phyloP scores from a whole-genome alignment of 2,888 invertebrate genomes.

The Leucoma salicis region DNA sequence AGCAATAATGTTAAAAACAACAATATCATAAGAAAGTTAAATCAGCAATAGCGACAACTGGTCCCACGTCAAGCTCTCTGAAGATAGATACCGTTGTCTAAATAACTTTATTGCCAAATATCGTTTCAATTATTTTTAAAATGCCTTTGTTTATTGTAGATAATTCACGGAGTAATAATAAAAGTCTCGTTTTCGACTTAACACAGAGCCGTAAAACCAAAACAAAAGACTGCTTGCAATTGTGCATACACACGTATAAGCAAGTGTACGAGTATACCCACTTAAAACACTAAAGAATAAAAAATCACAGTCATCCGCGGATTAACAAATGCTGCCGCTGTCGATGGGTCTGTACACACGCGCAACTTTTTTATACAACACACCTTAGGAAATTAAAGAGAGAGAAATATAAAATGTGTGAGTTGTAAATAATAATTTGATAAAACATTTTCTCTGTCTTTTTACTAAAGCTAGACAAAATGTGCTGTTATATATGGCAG shows the following conservation, averaged over 20 bases:
- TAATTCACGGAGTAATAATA: slow-evolving; percentile 18
- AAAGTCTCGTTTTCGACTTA: slow-evolving; percentile 19
- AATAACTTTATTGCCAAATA: slow-evolving; percentile 29
- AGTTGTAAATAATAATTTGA: too few species aligned
- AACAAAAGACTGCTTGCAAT: slow-evolving; percentile 23
- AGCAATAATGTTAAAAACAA: slow-evolving; percentile 38
- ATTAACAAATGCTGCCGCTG: slow-evolving; percentile 54
- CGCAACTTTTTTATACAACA: slow-evolving; percentile 12
- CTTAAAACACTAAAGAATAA: slow-evolving; percentile 40
- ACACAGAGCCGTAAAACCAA: slow-evolving; percentile 22
- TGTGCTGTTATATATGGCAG: too few species aligned
- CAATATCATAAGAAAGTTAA: slow-evolving; percentile 37
- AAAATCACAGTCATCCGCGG: slow-evolving; percentile 46
- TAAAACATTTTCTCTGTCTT: too few species aligned
- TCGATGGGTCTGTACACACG: slow-evolving; percentile 37
- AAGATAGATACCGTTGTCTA: slow-evolving; percentile 28
- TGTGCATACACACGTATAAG: slow-evolving; percentile 9
- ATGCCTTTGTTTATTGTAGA: slow-evolving; percentile 17
- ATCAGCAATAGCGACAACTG: slow-evolving; percentile 39
- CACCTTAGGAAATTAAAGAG: too few species aligned
- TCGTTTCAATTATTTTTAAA: slow-evolving; percentile 20
- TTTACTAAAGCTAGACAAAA: too few species aligned
- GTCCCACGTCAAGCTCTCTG: slow-evolving; percentile 44
- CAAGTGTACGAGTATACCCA: slow-evolving; percentile 12
- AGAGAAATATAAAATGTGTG: too few species aligned